Base-by-base conservation (phyloP, 2,797 vertebrate species). In the Falco novaeseelandiae region DNA sequence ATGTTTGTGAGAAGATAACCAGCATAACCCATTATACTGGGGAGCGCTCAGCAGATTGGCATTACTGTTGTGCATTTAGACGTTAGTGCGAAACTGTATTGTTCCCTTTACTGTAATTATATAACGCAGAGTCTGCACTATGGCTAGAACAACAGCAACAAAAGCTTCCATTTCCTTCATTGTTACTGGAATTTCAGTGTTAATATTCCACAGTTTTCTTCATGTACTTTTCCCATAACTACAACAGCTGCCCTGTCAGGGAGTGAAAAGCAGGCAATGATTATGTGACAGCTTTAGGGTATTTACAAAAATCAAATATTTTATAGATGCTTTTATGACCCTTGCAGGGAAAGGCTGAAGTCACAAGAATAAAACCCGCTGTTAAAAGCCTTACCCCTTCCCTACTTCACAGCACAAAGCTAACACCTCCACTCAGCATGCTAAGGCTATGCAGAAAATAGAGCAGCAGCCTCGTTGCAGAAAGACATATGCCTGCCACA, bases 241-340 rank as follows among this genome's bases (percentile, higher is more conserved):
- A 29, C 65, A 69, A 44, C n/a, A 36, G 63, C 70, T 83, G 51
- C 63, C 30, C 26, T 51, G 29, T 30, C 82, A 65, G 51, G 54
- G 59, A 87, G 12, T 72, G 59, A 83, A 84, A 93, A 93, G 55
- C 59, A 70, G 57, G 34, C 46, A 51, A 59, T 14, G 36, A 55
- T 84, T 89, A 61, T 65, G 30, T 81, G 73, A 36, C 69, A 77
- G 65, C 78, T 91, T 93, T 73, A 80, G 49, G 32, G 20, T 51
- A 63, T 91, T 91, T 89, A 42, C 51, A 87, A 73, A 89, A 80
- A 49, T 40, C 58, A 87, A 89, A 61, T 59, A 61, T 89, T 91
- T 83, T 89, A 89, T 89, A 49, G 69, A n/a, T 81, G 74, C 40
- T 91, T 94, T 91, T 72, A 81, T 70, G 78, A 81, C 85, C 69